Conservation (phyloP, 2,113 vertebrate genomes). For the Motacilla alba region DNA sequence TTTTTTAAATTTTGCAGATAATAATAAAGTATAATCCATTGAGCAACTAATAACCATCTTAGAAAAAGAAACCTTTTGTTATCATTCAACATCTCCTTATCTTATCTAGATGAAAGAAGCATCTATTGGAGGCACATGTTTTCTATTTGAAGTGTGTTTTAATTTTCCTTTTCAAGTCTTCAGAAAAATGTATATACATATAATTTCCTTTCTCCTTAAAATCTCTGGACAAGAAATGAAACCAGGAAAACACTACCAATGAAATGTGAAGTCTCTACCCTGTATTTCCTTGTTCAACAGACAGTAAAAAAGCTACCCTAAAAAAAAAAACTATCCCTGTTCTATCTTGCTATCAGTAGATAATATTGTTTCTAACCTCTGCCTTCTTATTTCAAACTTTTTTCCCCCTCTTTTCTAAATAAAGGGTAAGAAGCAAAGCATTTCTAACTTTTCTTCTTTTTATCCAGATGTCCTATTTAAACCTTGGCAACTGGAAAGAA, state of each 20-base stretch:
- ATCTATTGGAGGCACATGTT: background rate
- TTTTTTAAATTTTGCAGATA: background rate
- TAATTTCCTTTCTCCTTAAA: background rate
- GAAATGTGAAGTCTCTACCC: background rate
- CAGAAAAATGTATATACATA: background rate
- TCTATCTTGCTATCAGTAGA: background rate
- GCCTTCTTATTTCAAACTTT: background rate
- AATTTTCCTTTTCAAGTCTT: background rate
- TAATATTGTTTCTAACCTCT: background rate
- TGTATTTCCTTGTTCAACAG: background rate
- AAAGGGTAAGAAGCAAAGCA: background rate
- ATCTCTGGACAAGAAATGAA: background rate
- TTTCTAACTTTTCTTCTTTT: background rate
- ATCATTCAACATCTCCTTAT: background rate
- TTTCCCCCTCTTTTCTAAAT: background rate
- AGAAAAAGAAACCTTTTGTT: background rate
- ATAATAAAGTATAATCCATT: background rate
- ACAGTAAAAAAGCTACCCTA: background rate
- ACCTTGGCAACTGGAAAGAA: background rate
- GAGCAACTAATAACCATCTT: background rate
- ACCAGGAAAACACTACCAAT: background rate
- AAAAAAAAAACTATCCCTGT: background rate
- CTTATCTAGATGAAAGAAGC: background rate
- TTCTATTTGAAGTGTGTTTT: background rate
- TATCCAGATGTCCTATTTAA: conserved; percentile 16